Evolutionary conservation across 2,797 vertebrate genomes (phyloP), one percentile per base, ranked within the genome.

Genomic region (Brotula barbata): DNA sequence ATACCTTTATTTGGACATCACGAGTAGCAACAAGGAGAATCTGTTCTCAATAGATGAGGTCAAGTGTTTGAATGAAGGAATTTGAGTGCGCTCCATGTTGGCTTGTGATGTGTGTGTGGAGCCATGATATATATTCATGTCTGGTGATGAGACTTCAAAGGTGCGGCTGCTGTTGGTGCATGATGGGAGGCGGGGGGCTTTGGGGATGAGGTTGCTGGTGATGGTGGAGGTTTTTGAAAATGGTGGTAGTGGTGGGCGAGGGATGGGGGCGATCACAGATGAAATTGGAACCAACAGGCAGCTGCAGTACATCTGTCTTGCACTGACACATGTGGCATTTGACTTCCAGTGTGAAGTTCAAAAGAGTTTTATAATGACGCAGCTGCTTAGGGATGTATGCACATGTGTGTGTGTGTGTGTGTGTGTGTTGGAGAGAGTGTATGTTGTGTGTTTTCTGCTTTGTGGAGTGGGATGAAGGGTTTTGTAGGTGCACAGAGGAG

Each of bases 241-340:
- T 4, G 25, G 25, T 28, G 25, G 51, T 36, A 1, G 14, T 34
- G 31, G 46, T 52, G 43, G 16, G 34, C 1, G 43, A 16, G 46
- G 49, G 45, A 57, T 54, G 73, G 40, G 17, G 37, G 5, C 25
- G 8, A 75, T 80, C 51, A 48, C 64, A 58, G 84, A 86, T 79
- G 81, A 87, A 90, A 90, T 61, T 64, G 68, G 84, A 89, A 80
- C 85, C 75, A 47, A 73, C 63, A 83, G 73, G 88, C 90, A 92
- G 90, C 91, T 92, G 92, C 85, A 81, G 66, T 85, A 85, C 90
- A 93, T 92, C 89, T 92, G 92, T 92, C 89, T 91, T 88, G 63
- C 68, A 75, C 87, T 72, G 85, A 91, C 88, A 90, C 89, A 91
- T 92, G 86, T 92, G 91, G 89, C 88, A 84, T 90, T 88, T 90